Conservation (phyloP, 2,888 invertebrate species). For the Folsomia manolachei region DNA sequence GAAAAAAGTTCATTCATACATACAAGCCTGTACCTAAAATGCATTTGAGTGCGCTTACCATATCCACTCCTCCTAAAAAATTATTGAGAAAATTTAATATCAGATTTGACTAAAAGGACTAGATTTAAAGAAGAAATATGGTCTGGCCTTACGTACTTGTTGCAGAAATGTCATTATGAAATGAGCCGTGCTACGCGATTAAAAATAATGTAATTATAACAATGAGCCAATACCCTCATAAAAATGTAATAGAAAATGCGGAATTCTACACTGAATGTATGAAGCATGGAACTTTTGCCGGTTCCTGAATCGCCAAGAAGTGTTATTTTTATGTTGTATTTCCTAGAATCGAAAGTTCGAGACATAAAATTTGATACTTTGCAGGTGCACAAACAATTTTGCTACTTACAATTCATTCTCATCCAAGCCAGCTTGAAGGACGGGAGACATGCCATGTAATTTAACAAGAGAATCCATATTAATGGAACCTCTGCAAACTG, state of each 20-base stretch:
- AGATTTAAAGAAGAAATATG: not conserved
- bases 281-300: slow-evolving; percentile 38
- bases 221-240: not conserved
- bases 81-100: not conserved
- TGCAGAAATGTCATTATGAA: not conserved
- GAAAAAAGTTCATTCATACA: too few species aligned
- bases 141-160: not conserved
- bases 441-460: slow-evolving; percentile 30
- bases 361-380: too few species aligned
- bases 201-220: not conserved
- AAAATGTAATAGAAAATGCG: not conserved
- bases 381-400: too few species aligned
- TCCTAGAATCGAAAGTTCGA: too few species aligned
- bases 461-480: slow-evolving; percentile 20
- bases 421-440: not conserved
- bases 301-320: slow-evolving; percentile 34
- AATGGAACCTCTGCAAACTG: slow-evolving; percentile 22
- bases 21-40: too few species aligned
- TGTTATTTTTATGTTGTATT: slow-evolving; percentile 24
- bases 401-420: not conserved
- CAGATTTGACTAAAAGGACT: not conserved
- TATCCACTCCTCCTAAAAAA: slow-evolving; percentile 5
- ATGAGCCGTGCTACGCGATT: not conserved
- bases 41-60: not conserved
- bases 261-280: slow-evolving; percentile 30